These are phyloP conservation scores for Pseudopipra pipra DNA, from an alignment of 2,113 vertebrate genomes.

Conservation along the genomic window DNA sequence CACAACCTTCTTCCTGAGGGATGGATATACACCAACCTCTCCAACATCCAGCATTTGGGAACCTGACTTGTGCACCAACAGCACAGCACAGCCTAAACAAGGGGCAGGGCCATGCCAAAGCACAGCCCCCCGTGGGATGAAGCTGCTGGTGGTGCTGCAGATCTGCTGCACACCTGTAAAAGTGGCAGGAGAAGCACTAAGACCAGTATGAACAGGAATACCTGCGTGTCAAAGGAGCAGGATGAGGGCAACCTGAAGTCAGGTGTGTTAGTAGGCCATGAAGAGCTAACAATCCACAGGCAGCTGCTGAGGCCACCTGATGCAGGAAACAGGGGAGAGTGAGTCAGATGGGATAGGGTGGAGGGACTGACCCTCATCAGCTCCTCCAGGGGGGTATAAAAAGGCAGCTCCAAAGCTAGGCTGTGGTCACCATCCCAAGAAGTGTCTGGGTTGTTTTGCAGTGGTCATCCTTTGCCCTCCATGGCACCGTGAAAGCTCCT, in stretches of 20 bases:
- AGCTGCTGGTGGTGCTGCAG: background rate
- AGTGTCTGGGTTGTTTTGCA: background rate
- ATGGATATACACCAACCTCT: rapidly evolving
- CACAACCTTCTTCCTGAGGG: background rate
- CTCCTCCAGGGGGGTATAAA: background rate
- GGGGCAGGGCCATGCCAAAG: background rate
- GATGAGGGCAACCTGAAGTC: background rate
- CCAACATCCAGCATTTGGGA: background rate
- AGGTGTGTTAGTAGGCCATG: background rate
- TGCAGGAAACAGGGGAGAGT: background rate
- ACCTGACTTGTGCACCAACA: background rate
- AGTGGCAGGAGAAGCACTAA: background rate
- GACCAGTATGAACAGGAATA: background rate
- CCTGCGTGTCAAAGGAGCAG: background rate
- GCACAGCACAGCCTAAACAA: background rate
- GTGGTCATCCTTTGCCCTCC: rapidly evolving
- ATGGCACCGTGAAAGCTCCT: background rate
- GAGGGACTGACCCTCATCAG: background rate
- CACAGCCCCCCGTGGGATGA: background rate
- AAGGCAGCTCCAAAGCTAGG: background rate
- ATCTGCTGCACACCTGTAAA: background rate
- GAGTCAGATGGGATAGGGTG: background rate
- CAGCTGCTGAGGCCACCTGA: background rate
- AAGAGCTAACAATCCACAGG: background rate
- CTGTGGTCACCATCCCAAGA: rapidly evolving